Percentiles rank a stretch among this genome's conserved stretches.
These are phyloP conservation scores for Litocranius walleri DNA, from an alignment of 2,113 vertebrate genomes.

Conservation along the genomic window DNA sequence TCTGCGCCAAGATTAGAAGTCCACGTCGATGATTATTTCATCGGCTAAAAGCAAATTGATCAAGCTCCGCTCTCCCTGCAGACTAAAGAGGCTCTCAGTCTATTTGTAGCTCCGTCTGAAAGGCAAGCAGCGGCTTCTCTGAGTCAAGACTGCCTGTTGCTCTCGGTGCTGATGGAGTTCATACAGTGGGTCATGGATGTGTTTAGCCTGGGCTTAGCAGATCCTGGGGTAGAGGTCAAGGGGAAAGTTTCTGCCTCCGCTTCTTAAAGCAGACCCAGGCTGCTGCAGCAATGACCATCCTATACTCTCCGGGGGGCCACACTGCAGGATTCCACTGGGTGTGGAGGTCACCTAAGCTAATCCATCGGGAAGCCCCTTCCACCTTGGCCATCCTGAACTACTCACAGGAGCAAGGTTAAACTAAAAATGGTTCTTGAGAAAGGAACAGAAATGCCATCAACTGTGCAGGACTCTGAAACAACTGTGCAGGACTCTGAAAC, in stretches of 20 bases:
- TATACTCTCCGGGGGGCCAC: background rate
- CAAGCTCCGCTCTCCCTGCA: conserved; percentile 48
- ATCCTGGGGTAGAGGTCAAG: background rate
- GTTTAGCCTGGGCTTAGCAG: background rate
- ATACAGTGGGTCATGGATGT: background rate
- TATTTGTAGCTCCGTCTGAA: conserved; percentile 57
- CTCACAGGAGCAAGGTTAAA: background rate
- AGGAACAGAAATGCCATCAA: background rate
- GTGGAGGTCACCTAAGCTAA: background rate
- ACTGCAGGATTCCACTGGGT: background rate
- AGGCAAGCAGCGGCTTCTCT: background rate
- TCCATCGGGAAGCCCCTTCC: background rate
- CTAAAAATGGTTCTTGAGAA: background rate
- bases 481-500: too few species aligned
- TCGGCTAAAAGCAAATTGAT: conserved; percentile 74
- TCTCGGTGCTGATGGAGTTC: background rate
- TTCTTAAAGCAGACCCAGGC: background rate
- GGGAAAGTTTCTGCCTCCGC: background rate
- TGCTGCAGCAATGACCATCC: background rate
- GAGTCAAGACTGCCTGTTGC: conserved; percentile 4
- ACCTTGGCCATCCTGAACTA: background rate
- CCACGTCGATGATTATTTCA: conserved; percentile 64
- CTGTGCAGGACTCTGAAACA: too few species aligned
- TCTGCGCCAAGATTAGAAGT: conserved; percentile 67
- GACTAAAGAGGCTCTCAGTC: conserved; percentile 43